These are phyloP conservation scores for Neoseiulus cucumeris DNA, from an alignment of 1,140 invertebrate species.

Conservation along the genomic window DNA sequence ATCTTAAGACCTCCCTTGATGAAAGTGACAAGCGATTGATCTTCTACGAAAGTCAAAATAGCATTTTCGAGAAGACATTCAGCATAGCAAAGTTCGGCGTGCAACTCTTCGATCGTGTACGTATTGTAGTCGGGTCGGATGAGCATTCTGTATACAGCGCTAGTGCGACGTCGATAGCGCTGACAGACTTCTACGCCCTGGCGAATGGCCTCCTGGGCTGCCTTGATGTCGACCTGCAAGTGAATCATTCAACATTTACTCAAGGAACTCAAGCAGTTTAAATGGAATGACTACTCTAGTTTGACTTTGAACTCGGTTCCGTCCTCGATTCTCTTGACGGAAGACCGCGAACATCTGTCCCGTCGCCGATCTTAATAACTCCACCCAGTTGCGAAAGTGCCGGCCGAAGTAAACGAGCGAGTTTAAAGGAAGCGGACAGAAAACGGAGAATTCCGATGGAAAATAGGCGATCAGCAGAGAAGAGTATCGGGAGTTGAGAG, in stretches of 20 bases:
- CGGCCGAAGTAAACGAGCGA: too few relatives aligned
- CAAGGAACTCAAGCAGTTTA: background rate
- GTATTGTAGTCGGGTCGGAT: conserved; percentile 46
- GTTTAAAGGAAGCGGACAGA: too few relatives aligned
- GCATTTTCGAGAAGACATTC: conserved; percentile 69
- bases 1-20: conserved; percentile 84
- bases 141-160: conserved; percentile 44
- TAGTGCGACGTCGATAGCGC: conserved; percentile 43
- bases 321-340: background rate
- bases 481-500: too few relatives aligned
- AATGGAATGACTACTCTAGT: background rate
- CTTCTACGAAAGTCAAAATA: conserved; percentile 74
- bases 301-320: background rate
- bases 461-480: too few relatives aligned
- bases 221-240: conserved; percentile 43
- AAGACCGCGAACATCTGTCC: too few relatives aligned
- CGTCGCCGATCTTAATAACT: background rate
- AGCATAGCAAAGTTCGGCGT: conserved; percentile 84
- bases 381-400: too few relatives aligned
- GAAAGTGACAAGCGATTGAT: conserved; percentile 79
- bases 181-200: conserved; percentile 54
- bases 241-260: too few relatives aligned
- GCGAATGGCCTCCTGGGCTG: conserved; percentile 48
- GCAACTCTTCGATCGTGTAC: conserved; percentile 62
- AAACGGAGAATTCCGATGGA: too few relatives aligned